Percentiles rank a stretch among this genome's conserved stretches.
Evolutionary conservation across 1,140 invertebrate genomes (phyloP).

Genomic region (Plutomurus gul): DNA sequence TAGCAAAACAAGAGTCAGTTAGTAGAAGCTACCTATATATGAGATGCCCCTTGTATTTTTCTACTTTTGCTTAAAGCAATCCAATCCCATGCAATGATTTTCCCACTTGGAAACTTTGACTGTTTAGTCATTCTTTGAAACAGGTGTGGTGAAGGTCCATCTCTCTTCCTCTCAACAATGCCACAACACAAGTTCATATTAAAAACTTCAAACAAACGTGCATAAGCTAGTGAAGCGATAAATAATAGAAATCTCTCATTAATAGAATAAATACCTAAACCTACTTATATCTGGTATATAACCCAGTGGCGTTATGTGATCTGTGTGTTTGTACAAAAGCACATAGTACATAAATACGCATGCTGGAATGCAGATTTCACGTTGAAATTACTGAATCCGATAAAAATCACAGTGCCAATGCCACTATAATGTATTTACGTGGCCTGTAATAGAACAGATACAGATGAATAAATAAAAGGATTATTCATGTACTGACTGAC

Average conservation of each 20-base stretch:
- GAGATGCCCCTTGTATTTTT: neutral
- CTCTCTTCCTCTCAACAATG: neutral
- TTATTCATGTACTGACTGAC: too few species aligned
- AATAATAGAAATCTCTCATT: neutral
- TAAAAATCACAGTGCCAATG: too few species aligned
- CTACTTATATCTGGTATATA: too few species aligned
- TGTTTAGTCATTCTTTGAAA: constrained; percentile 42
- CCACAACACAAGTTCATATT: neutral
- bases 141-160: constrained; percentile 39
- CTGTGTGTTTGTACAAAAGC: too few species aligned
- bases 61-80: neutral
- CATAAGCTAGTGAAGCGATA: neutral
- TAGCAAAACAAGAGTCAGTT: neutral
- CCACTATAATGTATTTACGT: too few species aligned
- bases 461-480: too few species aligned
- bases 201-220: neutral
- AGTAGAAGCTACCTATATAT: neutral
- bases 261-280: too few species aligned
- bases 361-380: too few species aligned
- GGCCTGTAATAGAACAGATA: too few species aligned
- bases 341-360: too few species aligned
- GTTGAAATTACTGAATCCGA: too few species aligned
- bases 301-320: too few species aligned
- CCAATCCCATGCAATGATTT: constrained; percentile 6
- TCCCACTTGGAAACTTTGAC: neutral